Percentiles rank a stretch among this genome's conserved stretches.
phyloP scores from a whole-genome alignment of 2,797 vertebrate species.

The Chaenodraco wilsoni region DNA sequence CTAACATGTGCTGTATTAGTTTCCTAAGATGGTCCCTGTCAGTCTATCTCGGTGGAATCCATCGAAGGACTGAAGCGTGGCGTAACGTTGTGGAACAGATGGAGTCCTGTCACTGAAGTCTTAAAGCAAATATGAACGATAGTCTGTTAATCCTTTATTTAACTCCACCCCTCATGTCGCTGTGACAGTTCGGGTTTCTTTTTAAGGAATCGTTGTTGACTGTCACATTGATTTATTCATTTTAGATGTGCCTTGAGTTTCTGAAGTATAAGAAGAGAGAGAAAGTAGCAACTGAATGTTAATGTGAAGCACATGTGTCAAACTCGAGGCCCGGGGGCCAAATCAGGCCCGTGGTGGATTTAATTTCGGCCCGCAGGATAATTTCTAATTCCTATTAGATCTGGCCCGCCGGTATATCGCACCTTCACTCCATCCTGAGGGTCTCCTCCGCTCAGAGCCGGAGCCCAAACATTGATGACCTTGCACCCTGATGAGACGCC shows the following conservation, averaged over 20 bases:
- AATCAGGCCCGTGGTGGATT: too few relatives aligned
- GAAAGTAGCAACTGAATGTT: conserved; percentile 9
- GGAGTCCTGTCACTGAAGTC: conserved; percentile 53
- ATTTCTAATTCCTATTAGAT: too few relatives aligned
- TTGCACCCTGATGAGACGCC: too few relatives aligned
- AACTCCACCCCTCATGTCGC: conserved; percentile 2
- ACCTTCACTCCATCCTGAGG: too few relatives aligned
- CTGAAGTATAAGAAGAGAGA: conserved; percentile 2
- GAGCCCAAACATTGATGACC: too few relatives aligned
- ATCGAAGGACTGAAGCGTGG: conserved; percentile 20
- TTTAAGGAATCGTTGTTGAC: conserved; percentile 22
- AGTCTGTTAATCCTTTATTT: conserved; percentile 31
- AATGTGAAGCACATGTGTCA: not conserved
- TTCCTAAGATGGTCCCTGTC: conserved; percentile 7
- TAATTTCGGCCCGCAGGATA: too few relatives aligned
- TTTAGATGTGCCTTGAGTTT: conserved; percentile 28
- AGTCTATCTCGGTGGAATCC: conserved; percentile 18
- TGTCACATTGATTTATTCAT: conserved; percentile 40
- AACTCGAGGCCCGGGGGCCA: too few relatives aligned
- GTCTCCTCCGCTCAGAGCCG: too few relatives aligned
- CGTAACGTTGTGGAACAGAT: conserved; percentile 35
- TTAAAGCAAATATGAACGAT: conserved; percentile 55
- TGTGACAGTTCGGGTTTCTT: conserved; percentile 48
- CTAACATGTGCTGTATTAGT: not conserved
- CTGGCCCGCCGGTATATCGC: too few relatives aligned